phyloP scores from a whole-genome alignment of 2,113 vertebrate genomes.

The Lonchura striata region DNA sequence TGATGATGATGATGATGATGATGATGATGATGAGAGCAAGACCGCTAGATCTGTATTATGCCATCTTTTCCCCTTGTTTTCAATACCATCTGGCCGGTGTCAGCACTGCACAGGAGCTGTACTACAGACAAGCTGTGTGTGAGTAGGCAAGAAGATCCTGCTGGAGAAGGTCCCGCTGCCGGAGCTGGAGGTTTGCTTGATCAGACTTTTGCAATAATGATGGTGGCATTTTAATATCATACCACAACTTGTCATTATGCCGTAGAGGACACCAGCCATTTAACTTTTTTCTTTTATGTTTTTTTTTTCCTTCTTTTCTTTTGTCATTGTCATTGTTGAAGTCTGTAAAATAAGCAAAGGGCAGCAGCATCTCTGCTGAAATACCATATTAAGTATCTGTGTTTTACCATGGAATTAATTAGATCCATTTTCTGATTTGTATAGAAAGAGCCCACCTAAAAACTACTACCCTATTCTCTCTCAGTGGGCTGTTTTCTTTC shows the following conservation, averaged over 20 bases:
- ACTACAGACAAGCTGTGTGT: conserved; percentile 63
- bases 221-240: conserved; percentile 58
- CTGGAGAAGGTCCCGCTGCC: conserved; percentile 55
- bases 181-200: conserved; percentile 44
- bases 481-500: conserved; percentile 51
- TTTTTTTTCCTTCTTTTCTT: conserved; percentile 44
- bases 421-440: conserved; percentile 61
- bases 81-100: conserved; percentile 50
- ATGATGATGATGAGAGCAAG: conserved; percentile 59
- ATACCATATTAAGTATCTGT: conserved; percentile 52
- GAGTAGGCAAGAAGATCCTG: conserved; percentile 57
- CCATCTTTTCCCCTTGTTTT: conserved; percentile 35
- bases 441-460: conserved; percentile 59
- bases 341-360: conserved; percentile 67
- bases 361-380: conserved; percentile 60
- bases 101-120: conserved; percentile 45
- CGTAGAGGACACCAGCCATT: conserved; percentile 66
- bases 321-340: conserved; percentile 54
- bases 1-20: conserved; percentile 22
- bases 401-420: conserved; percentile 60
- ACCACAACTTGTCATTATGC: conserved; percentile 56
- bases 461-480: conserved; percentile 51
- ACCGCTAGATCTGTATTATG: conserved; percentile 65
- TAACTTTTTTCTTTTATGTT: conserved; percentile 59
- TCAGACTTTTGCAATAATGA: conserved; percentile 69